These are phyloP conservation scores for Eupeodes corollae DNA, from an alignment of 1,140 invertebrate species.

Conservation along the genomic window DNA sequence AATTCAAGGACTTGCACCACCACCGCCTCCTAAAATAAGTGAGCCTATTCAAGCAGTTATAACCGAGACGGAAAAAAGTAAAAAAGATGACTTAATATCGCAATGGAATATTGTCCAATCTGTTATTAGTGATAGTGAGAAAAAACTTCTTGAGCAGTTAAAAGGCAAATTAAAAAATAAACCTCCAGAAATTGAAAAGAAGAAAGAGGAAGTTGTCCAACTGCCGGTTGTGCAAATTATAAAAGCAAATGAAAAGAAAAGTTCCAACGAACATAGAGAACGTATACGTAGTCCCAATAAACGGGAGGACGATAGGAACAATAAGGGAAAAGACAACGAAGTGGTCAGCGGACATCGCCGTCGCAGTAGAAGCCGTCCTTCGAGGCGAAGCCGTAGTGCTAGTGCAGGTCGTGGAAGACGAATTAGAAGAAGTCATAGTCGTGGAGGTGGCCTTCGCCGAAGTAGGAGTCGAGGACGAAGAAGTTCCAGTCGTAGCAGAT, in stretches of 20 bases:
- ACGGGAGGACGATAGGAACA: neutral
- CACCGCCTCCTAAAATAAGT: constrained; percentile 1
- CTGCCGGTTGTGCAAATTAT: constrained; percentile 6
- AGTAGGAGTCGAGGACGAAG: neutral
- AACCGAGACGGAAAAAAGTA: constrained; percentile 19
- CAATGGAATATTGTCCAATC: constrained; percentile 51
- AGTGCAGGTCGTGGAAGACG: constrained; percentile 10
- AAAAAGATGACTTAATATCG: constrained; percentile 43
- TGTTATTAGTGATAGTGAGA: constrained; percentile 44
- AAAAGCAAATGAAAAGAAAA: neutral
- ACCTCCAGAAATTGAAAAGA: constrained; percentile 10
- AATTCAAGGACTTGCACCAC: constrained; percentile 5
- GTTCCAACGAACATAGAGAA: neutral
- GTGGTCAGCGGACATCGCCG: constrained; percentile 21
- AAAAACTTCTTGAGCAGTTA: constrained; percentile 46
- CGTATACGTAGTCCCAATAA: neutral
- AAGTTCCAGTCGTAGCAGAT: neutral
- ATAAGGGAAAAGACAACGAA: constrained; percentile 22
- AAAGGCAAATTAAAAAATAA: constrained; percentile 41
- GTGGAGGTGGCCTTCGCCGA: constrained; percentile 10
- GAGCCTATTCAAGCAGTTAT: constrained; percentile 5
- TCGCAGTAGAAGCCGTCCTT: constrained; percentile 13
- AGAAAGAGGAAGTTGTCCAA: too few relatives aligned
- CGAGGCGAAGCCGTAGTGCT: constrained; percentile 7
- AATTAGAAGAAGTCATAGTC: constrained; percentile 20